Percentiles rank a stretch among this genome's conserved stretches.
Evolutionary conservation across 2,797 vertebrate species (phyloP).

Genomic region (Alauda arvensis): DNA sequence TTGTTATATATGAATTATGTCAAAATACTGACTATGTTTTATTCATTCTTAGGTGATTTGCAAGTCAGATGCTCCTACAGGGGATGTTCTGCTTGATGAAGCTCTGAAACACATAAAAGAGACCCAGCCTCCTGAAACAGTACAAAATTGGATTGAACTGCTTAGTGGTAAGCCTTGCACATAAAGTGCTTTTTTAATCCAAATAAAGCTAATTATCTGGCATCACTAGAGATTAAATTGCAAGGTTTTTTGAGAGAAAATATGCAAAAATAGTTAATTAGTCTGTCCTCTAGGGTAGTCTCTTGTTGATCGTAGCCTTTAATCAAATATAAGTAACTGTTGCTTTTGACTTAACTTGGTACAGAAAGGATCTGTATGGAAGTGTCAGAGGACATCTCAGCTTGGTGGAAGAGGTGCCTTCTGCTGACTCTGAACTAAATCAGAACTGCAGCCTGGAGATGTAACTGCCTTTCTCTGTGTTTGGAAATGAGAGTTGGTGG

Average conservation of each 20-base stretch:
- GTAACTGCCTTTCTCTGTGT: neutral
- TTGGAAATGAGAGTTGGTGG: neutral
- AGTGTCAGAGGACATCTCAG: neutral
- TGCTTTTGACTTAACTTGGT: constrained; percentile 2
- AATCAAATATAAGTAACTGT: constrained; percentile 20
- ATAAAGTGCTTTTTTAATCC: neutral
- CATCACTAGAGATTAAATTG: neutral
- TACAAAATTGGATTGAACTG: constrained; percentile 96
- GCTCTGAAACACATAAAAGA: constrained; percentile 96
- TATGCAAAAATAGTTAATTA: constrained; percentile 21
- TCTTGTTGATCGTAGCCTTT: constrained; percentile 2
- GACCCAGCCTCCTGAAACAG: constrained; percentile 93
- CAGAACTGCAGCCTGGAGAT: neutral
- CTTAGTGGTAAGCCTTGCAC: constrained; percentile 86
- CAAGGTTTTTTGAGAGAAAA: neutral
- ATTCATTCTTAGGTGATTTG: constrained; percentile 84
- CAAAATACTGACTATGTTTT: neutral
- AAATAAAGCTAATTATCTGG: neutral
- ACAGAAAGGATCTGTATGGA: neutral
- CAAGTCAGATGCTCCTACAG: constrained; percentile 93
- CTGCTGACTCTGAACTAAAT: neutral
- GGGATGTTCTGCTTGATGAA: constrained; percentile 94
- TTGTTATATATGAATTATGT: neutral
- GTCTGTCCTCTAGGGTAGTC: neutral
- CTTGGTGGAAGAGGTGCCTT: neutral